These are phyloP conservation scores for Probosciger aterrimus DNA, from an alignment of 2,113 vertebrate genomes.

Conservation along the genomic window DNA sequence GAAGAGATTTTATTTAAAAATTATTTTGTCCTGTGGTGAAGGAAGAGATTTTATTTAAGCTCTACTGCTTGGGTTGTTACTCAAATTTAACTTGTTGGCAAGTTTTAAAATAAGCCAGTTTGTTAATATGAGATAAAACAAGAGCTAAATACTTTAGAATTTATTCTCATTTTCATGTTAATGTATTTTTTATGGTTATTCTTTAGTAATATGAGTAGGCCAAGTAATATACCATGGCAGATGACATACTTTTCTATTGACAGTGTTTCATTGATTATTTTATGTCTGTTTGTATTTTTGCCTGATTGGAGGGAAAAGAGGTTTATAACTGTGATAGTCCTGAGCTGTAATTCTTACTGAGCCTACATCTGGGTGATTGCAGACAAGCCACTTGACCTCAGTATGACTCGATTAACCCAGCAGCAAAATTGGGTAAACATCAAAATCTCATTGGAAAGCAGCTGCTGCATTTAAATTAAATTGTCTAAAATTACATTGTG, in stretches of 20 bases:
- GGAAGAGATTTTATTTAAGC: not conserved
- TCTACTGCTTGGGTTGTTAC: not conserved
- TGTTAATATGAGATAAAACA: not conserved
- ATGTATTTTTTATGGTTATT: not conserved
- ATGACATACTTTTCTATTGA: not conserved
- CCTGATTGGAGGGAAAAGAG: not conserved
- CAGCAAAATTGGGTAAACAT: conserved; percentile 56
- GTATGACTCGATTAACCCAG: conserved; percentile 61
- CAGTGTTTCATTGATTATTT: not conserved
- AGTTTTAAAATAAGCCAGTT: not conserved
- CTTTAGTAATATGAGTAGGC: not conserved
- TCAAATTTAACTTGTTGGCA: not conserved
- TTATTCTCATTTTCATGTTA: not conserved
- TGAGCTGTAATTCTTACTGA: conserved; percentile 29
- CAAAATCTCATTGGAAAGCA: conserved; percentile 54
- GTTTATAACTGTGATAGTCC: conserved; percentile 1
- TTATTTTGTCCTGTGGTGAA: not conserved
- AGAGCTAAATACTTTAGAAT: too few species aligned
- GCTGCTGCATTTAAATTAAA: conserved; percentile 58
- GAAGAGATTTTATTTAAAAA: not conserved
- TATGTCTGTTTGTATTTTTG: not conserved
- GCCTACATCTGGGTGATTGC: conserved; percentile 36
- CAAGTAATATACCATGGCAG: not conserved
- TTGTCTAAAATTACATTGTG: conserved; percentile 50
- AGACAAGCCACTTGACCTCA: conserved; percentile 57